Evolutionary conservation across 2,888 invertebrate genomes (phyloP), one percentile per base, ranked within the genome.

Genomic region (Erebia ligea): DNA sequence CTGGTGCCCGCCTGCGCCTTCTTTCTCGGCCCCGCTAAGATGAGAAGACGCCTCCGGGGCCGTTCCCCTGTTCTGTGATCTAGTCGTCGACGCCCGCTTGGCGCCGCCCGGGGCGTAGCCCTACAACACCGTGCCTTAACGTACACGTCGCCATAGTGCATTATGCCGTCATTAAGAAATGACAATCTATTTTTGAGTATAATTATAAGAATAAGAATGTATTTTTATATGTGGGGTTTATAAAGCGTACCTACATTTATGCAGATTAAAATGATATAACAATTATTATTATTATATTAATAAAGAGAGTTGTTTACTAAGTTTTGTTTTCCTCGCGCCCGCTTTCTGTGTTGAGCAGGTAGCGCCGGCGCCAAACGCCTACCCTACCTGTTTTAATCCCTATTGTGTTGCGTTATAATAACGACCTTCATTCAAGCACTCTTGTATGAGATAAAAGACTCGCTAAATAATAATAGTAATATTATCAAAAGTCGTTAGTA

Each of bases 181-280:
- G 91, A 89, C 84, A 80, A 86, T 86, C 84, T 92, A 92, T 92
- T 92, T 86, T 92, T 92, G 91, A 90, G 90, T 88, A 90, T 88
- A 11, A 88, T 74, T 80, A 74, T 80, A 81, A 77, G 75, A 76
- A 73, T 89, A 87, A 86, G 84, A 89, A 82, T 90, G 91, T 92
- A 93, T 93, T 93, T 93, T 93, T 93, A 88, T 93, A 93, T 89
- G 89, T 90, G 87, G 86, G 88, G 84, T 91, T 91, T 91, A 92
- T 89, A 87, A 88, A 89, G 85, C 85, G 81, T 86, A 87, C 89
- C 88, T 89, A 90, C 89, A 88, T 88, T 90, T 91, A 91, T 87
- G 81, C 86, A 90, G 87, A 89, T 84, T 88, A 82, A 79, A 88
- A 85, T 88, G 86, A 85, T 87, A 88, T 86, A 81, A 86, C 82